phyloP scores from a whole-genome alignment of 2,888 invertebrate species.

The Stomorhina lunata region DNA sequence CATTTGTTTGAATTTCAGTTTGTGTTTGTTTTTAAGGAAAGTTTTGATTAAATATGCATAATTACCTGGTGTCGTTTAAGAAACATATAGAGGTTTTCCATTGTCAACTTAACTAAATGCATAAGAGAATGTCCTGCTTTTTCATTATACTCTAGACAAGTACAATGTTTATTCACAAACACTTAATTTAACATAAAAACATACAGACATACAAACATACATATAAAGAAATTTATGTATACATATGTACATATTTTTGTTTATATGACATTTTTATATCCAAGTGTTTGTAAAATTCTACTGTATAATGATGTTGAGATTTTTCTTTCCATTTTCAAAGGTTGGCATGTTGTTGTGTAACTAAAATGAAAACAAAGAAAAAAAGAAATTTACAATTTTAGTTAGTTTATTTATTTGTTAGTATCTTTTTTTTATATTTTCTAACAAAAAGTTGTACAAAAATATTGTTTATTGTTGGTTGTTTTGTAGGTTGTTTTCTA shows the following conservation, averaged over 20 bases:
- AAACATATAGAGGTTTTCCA: slow-evolving; percentile 40
- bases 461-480: slow-evolving; percentile 23
- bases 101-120: slow-evolving; percentile 42
- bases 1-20: neutral
- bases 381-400: slow-evolving; percentile 38
- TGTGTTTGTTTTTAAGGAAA: slow-evolving; percentile 46
- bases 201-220: no score
- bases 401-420: slow-evolving; percentile 7
- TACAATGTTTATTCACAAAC: slow-evolving; percentile 20
- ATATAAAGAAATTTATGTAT: no score
- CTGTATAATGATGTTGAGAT: slow-evolving; percentile 3
- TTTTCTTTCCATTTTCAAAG: slow-evolving; percentile 5
- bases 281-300: neutral
- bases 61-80: slow-evolving; percentile 73
- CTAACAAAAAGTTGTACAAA: slow-evolving; percentile 36
- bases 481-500: slow-evolving; percentile 29
- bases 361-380: slow-evolving; percentile 43
- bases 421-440: slow-evolving; percentile 28
- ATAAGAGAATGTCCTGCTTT: slow-evolving; percentile 56
- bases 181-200: slow-evolving; percentile 13
- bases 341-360: slow-evolving; percentile 31
- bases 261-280: no score
- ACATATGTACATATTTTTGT: neutral
- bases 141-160: slow-evolving; percentile 19
- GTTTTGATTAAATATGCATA: slow-evolving; percentile 78